These are phyloP conservation scores for Apeltes quadracus DNA, from an alignment of 2,113 vertebrate genomes.

Conservation along the genomic window DNA sequence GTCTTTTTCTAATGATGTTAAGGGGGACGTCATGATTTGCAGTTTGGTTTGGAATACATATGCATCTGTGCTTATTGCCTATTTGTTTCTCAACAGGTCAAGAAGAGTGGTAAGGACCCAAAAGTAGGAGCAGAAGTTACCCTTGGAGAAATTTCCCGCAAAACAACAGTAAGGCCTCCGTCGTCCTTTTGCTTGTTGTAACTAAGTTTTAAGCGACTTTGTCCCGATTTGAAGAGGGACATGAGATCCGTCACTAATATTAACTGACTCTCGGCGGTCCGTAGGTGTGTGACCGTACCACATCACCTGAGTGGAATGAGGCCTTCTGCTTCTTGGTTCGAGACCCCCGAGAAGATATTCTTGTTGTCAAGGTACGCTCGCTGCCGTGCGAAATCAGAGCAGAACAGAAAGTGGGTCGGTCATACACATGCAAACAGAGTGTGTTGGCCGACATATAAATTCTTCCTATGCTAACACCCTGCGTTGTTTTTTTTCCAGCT, in stretches of 20 bases:
- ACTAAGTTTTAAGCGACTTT: background rate
- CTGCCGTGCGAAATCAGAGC: background rate
- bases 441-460: background rate
- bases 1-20: constrained; percentile 40
- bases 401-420: background rate
- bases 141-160: constrained; percentile 78
- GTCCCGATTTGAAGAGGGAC: background rate
- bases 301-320: constrained; percentile 87
- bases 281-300: constrained; percentile 82
- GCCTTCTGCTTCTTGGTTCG: constrained; percentile 85
- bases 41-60: background rate
- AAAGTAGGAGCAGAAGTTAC: constrained; percentile 82
- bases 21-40: background rate
- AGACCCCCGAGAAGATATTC: constrained; percentile 82
- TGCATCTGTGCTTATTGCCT: background rate
- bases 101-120: constrained; percentile 88
- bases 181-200: background rate
- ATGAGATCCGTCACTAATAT: background rate
- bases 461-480: background rate
- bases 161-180: constrained; percentile 83
- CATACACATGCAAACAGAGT: background rate
- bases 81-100: constrained; percentile 77
- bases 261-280: constrained; percentile 8
- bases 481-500: constrained; percentile 64
- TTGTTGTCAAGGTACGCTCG: constrained; percentile 85